Evolutionary conservation across 1,140 invertebrate species (phyloP), one percentile per base, ranked within the genome.

Genomic region (Acyrthosiphon pisum): DNA sequence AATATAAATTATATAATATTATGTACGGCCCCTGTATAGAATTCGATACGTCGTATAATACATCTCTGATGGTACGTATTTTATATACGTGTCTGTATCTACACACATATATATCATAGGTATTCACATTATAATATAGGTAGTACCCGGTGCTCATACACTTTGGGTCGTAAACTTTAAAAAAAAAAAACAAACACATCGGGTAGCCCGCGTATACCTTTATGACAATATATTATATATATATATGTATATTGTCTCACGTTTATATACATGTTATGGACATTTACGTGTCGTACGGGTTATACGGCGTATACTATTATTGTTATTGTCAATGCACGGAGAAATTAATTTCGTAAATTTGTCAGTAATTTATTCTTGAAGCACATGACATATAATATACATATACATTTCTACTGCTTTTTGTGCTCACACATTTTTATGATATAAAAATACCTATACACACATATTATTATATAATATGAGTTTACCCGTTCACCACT

Each of bases 11-110:
- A n/a, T 68, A 68, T 68, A 44, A 41, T 84, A 44, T 37, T 23
- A 41, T 22, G 22, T 37, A 89, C 87, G 87, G 53, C 35, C 87
- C 87, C 88, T 53, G 50, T 41, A 35, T 41, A 89, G 88, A 89
- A 89, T 56, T 89, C 87, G 87, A 89, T 89, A 89, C 89, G 53
- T 90, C 89, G 89, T 90, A 90, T 44, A 76, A 76, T 76, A n/a
- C 60, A 76, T 76, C 60, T 76, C 30, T 76, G 30, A n/a, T 76
- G n/a, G 60, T 76, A 76, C n/a, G 18, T 60, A 4, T 4, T 30
- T 9, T 30, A n/a, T n/a, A n/a, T 56, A 56, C 56, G 7, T 76
- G n/a, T 53, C 50, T 53, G 22, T 53, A 50, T 23, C 18, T 7
- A 53, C 20, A 6, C 2, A 53, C 9, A 53, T 53, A 53, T 22